Evolutionary conservation across 2,888 invertebrate species (phyloP), one percentile per base, ranked within the genome.

Genomic region (Pachymerium ferrugineum): DNA sequence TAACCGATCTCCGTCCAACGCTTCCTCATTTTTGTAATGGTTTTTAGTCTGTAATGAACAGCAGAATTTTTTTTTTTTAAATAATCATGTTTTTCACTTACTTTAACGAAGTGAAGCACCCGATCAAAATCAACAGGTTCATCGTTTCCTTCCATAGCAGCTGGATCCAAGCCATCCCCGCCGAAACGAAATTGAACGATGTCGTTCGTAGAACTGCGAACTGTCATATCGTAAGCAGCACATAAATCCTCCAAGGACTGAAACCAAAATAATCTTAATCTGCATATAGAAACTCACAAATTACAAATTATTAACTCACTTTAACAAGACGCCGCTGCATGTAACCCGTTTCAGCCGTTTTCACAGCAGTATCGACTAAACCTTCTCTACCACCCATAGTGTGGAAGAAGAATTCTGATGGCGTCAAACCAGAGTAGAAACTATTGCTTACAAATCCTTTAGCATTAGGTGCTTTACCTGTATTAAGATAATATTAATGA

Each of bases 321-420:
- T 99, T 98, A 12, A 99, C 95, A 33, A 99, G 87, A 80, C 99
- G 86, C 62, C 99, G 86, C 85, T 99, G 99, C 89, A 99, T 90
- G 84, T 99, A 99, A 31, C 99, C 99, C 0, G 99, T 99, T 85
- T 99, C 99, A 0, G 99, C 98, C 5, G 99, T 99, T 85, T 99
- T 99, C 1, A 99, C 99, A 8, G 99, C 99, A 0, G 99, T 99
- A 85, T 99, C 99, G 0, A 99, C 98, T 72, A 99, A 87, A 74
- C 82, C 86, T 93, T 98, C 81, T 91, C 85, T 87, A 0, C 99
- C 99, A 69, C 94, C 98, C 97, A 99, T 99, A 0, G 99, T 97
- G 84, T 99, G 99, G 84, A 99, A 99, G 85, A 97, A 97, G 85
- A 99, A 99, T 85, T 99, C 99, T 0, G 97, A 95, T 0, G 98